phyloP scores from a whole-genome alignment of 2,797 vertebrate genomes.

The Anableps anableps region DNA sequence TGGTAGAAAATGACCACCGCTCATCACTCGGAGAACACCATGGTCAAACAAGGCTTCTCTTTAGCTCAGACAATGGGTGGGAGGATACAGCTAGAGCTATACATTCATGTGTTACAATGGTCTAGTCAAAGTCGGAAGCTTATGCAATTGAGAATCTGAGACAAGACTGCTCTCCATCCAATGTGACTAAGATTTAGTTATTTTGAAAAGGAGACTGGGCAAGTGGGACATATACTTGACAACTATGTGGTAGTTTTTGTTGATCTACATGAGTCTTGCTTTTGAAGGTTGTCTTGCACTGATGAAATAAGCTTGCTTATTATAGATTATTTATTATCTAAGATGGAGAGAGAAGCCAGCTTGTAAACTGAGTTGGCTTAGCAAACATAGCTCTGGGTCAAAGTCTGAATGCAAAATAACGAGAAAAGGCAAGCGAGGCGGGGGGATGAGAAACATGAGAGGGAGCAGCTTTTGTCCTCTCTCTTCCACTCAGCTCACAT shows the following conservation, averaged over 20 bases:
- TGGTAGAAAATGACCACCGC: background rate
- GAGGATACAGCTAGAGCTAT: background rate
- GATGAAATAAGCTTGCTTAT: constrained; percentile 1
- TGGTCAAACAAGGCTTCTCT: no score
- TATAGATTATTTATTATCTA: constrained; percentile 48
- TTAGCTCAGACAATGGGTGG: no score
- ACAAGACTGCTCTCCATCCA: background rate
- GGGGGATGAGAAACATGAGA: constrained; percentile 60
- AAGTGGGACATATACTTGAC: background rate
- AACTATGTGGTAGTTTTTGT: background rate
- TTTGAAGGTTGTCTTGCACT: background rate
- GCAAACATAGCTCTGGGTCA: constrained; percentile 73
- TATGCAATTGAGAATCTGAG: background rate
- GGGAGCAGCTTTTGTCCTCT: constrained; percentile 57
- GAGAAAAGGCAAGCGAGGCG: constrained; percentile 27
- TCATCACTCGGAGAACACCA: no score
- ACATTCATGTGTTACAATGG: background rate
- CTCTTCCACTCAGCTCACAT: constrained; percentile 55
- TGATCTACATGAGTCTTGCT: background rate
- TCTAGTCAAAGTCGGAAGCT: background rate
- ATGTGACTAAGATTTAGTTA: background rate
- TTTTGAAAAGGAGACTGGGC: background rate
- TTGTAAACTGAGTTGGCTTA: constrained; percentile 45
- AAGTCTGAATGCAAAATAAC: constrained; percentile 70
- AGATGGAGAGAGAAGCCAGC: constrained; percentile 6